Conservation (phyloP, 1,140 invertebrate genomes). For the Drosophila micromelanica region DNA sequence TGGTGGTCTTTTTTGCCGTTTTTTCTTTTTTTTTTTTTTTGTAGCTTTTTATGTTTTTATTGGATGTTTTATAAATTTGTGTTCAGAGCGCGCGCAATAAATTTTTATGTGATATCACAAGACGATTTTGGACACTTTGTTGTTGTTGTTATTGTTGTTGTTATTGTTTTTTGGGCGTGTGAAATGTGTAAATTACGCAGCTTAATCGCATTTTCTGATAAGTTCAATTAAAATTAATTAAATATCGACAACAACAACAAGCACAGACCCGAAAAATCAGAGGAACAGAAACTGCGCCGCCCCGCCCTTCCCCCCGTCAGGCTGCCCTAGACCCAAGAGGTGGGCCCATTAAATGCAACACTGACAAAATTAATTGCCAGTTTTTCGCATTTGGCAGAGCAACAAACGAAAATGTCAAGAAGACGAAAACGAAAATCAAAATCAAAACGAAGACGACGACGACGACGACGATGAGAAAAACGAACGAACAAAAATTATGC, state of each 20-base stretch:
- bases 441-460: conserved; percentile 20
- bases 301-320: not conserved
- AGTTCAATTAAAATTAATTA: conserved; percentile 73
- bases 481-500: conserved; percentile 43
- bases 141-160: conserved; percentile 8
- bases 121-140: not conserved
- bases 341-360: conserved; percentile 79
- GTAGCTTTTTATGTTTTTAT: too few relatives aligned
- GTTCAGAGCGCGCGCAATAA: too few relatives aligned
- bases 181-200: conserved; percentile 34
- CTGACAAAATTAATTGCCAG: conserved; percentile 81
- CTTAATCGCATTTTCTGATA: conserved; percentile 55
- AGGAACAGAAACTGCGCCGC: not conserved
- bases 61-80: too few relatives aligned
- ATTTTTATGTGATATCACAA: conserved; percentile 42
- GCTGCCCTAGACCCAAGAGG: conserved; percentile 1
- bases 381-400: conserved; percentile 80
- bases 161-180: conserved; percentile 16
- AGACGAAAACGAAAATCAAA: conserved; percentile 28
- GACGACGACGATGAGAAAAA: conserved; percentile 16
- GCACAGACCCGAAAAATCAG: conserved; percentile 6
- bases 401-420: conserved; percentile 79
- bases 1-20: conserved; percentile 13
- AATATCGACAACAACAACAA: conserved; percentile 43
- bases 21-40: too few relatives aligned